Evolutionary conservation across 2,797 vertebrate genomes (phyloP), one percentile per base, ranked within the genome.

Genomic region (Poecilia picta): DNA sequence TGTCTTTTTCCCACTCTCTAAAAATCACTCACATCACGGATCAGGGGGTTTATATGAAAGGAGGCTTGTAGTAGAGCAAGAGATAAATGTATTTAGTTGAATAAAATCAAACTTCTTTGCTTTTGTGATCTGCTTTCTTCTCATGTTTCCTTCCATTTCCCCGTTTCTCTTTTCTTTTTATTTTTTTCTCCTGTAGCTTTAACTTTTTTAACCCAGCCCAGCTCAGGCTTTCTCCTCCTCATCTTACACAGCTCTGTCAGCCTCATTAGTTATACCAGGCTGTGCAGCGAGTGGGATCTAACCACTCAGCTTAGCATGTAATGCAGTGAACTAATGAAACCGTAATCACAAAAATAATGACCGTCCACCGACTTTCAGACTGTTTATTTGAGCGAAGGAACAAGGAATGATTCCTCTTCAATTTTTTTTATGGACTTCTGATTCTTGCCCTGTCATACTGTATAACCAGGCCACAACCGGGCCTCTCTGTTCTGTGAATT

Each of bases 321-420:
- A 92, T 91, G 89, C 83, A 13, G 88, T 87, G 84, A 90, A 83
- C 88, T 91, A 93, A 94, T 93, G 91, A 92, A 92, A 93, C 45
- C 85, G 82, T 92, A 93, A 94, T 93, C 91, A 91, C 82, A 90
- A 89, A 93, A 91, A 93, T 93, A 93, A 95, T 93, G 91, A 76
- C 88, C 41, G 71, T 90, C 90, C 86, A 83, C 80, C 83, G 82
- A 88, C 81, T 91, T 87, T 83, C 72, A 78, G 82, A 79, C 86
- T 81, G 82, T 83, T 89, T 85, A 85, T 92, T 93, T 89, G 77
- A 78, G 79, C 85, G 77, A 85, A 82, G 74, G 83, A 88, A 81
- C 83, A 77, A 81, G 73, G 76, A 85, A 74, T 31, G 18, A 83
- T 84, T 83, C 76, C 81, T 83, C 62, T 86, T 91, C 18, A 62